Percentiles rank a stretch among this genome's conserved stretches.
Conservation (phyloP, 2,888 invertebrate species). For the Drosophila neotestacea region DNA sequence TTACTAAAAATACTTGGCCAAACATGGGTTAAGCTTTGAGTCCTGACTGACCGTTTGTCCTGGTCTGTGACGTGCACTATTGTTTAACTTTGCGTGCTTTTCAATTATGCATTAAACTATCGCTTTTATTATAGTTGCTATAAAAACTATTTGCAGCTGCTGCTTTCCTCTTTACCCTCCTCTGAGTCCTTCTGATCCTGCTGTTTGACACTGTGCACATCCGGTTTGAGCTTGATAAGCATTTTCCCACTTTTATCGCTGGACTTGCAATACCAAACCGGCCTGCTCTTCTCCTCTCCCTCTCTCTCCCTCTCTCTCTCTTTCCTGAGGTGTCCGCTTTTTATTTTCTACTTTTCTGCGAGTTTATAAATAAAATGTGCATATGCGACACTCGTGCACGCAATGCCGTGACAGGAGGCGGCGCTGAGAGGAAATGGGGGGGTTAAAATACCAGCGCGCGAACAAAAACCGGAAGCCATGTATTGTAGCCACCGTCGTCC, state of each 20-base stretch:
- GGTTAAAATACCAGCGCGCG: slow-evolving; percentile 70
- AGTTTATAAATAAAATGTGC: slow-evolving; percentile 81
- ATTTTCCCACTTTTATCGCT: slow-evolving; percentile 76
- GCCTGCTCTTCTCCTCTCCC: not conserved
- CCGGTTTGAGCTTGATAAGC: slow-evolving; percentile 77
- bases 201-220: slow-evolving; percentile 79
- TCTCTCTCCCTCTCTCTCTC: not conserved
- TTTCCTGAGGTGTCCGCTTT: slow-evolving; percentile 48
- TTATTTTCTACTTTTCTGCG: slow-evolving; percentile 64
- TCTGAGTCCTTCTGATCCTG: slow-evolving; percentile 12
- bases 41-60: slow-evolving; percentile 2
- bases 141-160: slow-evolving; percentile 65
- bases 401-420: slow-evolving; percentile 39
- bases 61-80: slow-evolving; percentile 29
- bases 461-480: slow-evolving; percentile 79
- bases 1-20: slow-evolving; percentile 9
- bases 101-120: slow-evolving; percentile 80
- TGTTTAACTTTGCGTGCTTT: slow-evolving; percentile 76
- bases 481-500: slow-evolving; percentile 46
- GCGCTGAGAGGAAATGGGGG: slow-evolving; percentile 12
- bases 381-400: slow-evolving; percentile 76
- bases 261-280: slow-evolving; percentile 49
- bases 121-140: slow-evolving; percentile 54
- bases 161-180: slow-evolving; percentile 6
- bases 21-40: slow-evolving; percentile 24